Base-by-base conservation (phyloP, 35 echinoderm and acorn worm species). In the Apostichopus californicus region DNA sequence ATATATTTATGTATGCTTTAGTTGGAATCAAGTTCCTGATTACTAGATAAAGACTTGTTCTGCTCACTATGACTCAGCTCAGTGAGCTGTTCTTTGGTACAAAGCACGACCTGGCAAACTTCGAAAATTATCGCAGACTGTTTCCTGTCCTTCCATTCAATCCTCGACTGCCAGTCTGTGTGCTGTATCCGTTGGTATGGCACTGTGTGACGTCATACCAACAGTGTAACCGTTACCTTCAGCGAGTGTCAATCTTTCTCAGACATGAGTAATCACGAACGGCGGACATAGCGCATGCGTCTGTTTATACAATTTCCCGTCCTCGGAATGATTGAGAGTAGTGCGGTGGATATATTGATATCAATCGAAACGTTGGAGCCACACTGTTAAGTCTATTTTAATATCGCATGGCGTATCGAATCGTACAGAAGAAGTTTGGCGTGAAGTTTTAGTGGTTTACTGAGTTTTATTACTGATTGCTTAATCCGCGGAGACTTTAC, bases 221-320 rank as follows among this genome's bases (percentile, higher is more conserved):
- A 34, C 86, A 53, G 23, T 73, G 53, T 72, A 89, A 73, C 21
- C 58, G 17, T 64, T 88, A 15, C 53, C 83, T 20, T 54, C 86
- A 68, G 10, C 18, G 57, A 54, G 64, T 73, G 86, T 89, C 86
- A 89, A 73, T 79, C 89, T 79, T 55, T 91, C 56, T 57, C 56
- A 59, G 77, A 78, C 89, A 91, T 91, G 89, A 91, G 73, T 91
- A 91, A 91, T 91, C 89, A 59, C 77, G 53, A 91, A 79, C 59
- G 46, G 61, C 77, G 77, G 52, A 15, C 77, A 54, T 12, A 3
- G 89, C 72, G 89, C 89, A 91, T 79, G 89, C 89, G 89, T 68
- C 70, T 79, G 89, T 91, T 90, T 75, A 91, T 79, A 91, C 89
- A 79, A 79, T 91, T 91, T 75, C 52, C 81, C 81, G 86, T 89